Percentiles rank a stretch among this genome's conserved stretches.
These are phyloP conservation scores for Psittacus erithacus DNA, from an alignment of 2,113 vertebrate species.

Conservation along the genomic window DNA sequence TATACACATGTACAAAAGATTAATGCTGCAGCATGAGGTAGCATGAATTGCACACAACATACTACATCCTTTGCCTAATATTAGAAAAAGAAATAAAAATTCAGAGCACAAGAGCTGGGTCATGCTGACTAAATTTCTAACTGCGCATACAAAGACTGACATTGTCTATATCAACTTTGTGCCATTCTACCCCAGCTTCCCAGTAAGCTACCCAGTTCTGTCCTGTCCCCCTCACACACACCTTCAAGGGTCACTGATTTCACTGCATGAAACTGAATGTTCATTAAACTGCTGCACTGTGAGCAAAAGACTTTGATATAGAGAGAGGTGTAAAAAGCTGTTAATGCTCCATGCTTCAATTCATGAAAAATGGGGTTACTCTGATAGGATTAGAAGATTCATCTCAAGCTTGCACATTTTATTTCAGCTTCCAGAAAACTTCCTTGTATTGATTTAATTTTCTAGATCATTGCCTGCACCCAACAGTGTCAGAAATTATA, in stretches of 20 bases:
- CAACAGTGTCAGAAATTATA: conserved; percentile 26
- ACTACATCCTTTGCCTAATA: background rate
- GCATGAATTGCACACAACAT: background rate
- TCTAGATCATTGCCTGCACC: conserved; percentile 30
- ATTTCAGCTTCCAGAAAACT: conserved; percentile 27
- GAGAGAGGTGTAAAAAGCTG: background rate
- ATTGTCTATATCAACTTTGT: background rate
- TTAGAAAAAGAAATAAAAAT: background rate
- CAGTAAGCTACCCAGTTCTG: background rate
- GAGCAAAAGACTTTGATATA: background rate
- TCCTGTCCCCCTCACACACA: background rate
- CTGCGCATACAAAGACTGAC: background rate
- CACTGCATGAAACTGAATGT: background rate
- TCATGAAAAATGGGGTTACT: conserved; percentile 10
- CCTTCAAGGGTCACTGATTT: background rate
- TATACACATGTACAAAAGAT: background rate
- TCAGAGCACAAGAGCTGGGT: background rate
- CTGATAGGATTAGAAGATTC: conserved; percentile 56
- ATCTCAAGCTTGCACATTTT: background rate
- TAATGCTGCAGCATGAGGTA: background rate
- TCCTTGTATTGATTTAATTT: conserved; percentile 41
- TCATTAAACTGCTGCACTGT: background rate
- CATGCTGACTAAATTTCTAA: background rate
- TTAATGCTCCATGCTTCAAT: background rate
- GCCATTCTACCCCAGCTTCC: background rate